phyloP scores from a whole-genome alignment of 1,140 invertebrate genomes.

The Lucilia sericata region DNA sequence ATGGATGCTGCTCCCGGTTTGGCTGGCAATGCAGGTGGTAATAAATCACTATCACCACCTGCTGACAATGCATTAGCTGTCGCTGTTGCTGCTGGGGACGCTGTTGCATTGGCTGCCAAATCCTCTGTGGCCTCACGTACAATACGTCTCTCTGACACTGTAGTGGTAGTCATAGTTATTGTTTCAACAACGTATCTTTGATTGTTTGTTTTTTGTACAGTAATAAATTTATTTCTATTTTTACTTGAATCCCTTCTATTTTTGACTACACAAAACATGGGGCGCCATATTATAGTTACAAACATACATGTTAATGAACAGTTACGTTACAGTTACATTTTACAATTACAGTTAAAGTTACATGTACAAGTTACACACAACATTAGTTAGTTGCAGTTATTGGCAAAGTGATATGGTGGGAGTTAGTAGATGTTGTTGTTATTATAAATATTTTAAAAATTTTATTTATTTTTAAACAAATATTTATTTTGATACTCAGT shows the following conservation, averaged over 20 bases:
- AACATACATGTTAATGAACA: background rate
- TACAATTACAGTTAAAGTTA: background rate
- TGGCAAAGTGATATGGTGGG: background rate
- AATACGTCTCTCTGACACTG: constrained; percentile 75
- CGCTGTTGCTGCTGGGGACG: background rate
- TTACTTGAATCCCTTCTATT: constrained; percentile 46
- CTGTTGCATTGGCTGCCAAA: constrained; percentile 45
- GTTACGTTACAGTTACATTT: background rate
- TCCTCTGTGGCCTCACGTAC: constrained; percentile 70
- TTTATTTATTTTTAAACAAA: background rate
- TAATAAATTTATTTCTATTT: constrained; percentile 49
- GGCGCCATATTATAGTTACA: constrained; percentile 28
- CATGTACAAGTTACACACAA: background rate
- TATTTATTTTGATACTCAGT: background rate
- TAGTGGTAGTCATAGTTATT: constrained; percentile 74
- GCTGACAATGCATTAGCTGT: background rate
- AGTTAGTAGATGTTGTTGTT: background rate
- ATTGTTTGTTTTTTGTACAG: constrained; percentile 58
- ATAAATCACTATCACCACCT: constrained; percentile 46
- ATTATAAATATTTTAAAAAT: background rate
- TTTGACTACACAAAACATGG: constrained; percentile 50
- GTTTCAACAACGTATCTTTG: constrained; percentile 77
- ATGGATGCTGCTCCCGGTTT: constrained; percentile 53
- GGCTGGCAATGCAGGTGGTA: constrained; percentile 59
- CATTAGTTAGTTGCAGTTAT: background rate